phyloP scores from a whole-genome alignment of 2,888 invertebrate species.

The Clanis bilineata region DNA sequence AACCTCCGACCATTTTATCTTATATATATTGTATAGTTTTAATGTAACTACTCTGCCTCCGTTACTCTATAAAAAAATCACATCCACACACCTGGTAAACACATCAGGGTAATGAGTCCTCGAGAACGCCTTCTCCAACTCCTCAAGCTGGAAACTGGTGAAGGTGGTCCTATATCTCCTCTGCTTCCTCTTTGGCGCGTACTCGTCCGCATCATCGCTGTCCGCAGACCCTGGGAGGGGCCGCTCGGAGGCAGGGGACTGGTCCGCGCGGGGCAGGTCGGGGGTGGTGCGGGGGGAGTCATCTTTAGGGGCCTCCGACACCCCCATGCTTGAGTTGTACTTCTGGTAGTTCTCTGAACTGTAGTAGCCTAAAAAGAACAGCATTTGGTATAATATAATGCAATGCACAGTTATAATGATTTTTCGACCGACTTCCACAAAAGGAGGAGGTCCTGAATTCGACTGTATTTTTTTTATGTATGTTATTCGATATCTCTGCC shows the following conservation, averaged over 20 bases:
- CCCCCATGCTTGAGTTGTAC: constrained; percentile 62
- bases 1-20: too few relatives aligned
- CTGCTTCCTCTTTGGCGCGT: constrained; percentile 94
- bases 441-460: too few relatives aligned
- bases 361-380: constrained; percentile 67
- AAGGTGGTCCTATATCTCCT: constrained; percentile 96
- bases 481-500: too few relatives aligned
- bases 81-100: constrained; percentile 90
- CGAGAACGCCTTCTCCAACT: constrained; percentile 97
- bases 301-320: constrained; percentile 64
- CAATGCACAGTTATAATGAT: too few relatives aligned
- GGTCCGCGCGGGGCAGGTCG: constrained; percentile 64
- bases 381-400: neutral
- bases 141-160: constrained; percentile 96
- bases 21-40: too few relatives aligned
- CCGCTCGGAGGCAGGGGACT: constrained; percentile 73
- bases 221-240: constrained; percentile 82
- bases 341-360: constrained; percentile 58
- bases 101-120: constrained; percentile 99
- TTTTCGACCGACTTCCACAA: too few relatives aligned
- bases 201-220: constrained; percentile 88
- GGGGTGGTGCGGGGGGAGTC: constrained; percentile 74
- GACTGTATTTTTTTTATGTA: too few relatives aligned
- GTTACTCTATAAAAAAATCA: neutral
- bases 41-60: too few relatives aligned